Evolutionary conservation across 2,797 vertebrate genomes (phyloP).

Genomic region (Tapera naevia): DNA sequence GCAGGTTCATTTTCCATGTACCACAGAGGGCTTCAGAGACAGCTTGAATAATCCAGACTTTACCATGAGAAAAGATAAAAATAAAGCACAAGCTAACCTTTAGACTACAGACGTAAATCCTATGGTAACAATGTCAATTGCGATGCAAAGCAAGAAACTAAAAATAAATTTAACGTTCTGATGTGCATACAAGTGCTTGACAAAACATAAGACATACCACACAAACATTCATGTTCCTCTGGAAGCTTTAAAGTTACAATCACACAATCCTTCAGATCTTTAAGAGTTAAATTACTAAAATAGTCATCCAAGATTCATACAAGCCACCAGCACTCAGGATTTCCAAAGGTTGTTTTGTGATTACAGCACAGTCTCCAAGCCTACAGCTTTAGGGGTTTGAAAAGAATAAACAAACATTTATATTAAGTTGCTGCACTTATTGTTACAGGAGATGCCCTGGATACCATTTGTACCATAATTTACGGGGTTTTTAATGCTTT

Average conservation of each 20-base stretch:
- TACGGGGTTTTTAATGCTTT: not conserved
- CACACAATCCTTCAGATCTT: not conserved
- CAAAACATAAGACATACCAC: not conserved
- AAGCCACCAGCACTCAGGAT: not conserved
- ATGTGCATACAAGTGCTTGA: not conserved
- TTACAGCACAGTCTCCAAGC: not conserved
- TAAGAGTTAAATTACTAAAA: not conserved
- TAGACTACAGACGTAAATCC: not conserved
- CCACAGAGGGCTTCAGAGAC: not conserved
- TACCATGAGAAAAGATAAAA: not conserved
- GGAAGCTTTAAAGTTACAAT: not conserved
- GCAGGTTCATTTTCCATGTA: not conserved
- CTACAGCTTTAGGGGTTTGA: not conserved
- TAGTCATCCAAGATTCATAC: not conserved
- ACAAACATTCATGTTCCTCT: not conserved
- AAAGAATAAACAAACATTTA: not conserved
- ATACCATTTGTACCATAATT: not conserved
- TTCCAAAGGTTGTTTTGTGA: not conserved
- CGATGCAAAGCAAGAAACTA: not conserved
- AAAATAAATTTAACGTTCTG: not conserved
- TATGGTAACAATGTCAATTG: not conserved
- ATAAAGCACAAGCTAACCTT: not conserved
- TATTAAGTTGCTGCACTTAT: not conserved
- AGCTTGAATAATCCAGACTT: not conserved
- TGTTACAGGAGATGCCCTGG: not conserved